Evolutionary conservation across 2,888 invertebrate genomes (phyloP).

Genomic region (Nymphalis polychloros): DNA sequence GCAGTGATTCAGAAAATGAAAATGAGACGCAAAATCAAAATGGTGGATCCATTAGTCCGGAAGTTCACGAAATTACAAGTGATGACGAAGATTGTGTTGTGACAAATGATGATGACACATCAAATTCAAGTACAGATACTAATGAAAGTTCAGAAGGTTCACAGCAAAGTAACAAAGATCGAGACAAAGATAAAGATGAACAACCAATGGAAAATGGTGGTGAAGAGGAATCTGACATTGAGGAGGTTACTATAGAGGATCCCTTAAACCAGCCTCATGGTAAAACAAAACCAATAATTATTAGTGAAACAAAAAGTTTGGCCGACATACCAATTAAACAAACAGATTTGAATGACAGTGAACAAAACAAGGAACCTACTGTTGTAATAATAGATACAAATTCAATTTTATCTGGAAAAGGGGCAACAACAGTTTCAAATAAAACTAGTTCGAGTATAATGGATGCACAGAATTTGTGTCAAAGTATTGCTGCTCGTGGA

Average conservation of each 20-base stretch:
- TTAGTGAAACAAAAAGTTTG: conserved; percentile 87
- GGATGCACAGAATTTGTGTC: conserved; percentile 70
- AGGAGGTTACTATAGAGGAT: conserved; percentile 86
- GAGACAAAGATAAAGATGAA: conserved; percentile 79
- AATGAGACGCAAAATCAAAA: conserved; percentile 70
- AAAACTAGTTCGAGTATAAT: conserved; percentile 54
- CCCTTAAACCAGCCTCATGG: conserved; percentile 77
- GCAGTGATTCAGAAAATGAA: conserved; percentile 68
- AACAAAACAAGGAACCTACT: conserved; percentile 87
- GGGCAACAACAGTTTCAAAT: conserved; percentile 47
- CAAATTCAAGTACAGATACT: conserved; percentile 80
- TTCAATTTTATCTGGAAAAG: conserved; percentile 79
- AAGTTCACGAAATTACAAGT: conserved; percentile 80
- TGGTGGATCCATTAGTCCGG: conserved; percentile 70
- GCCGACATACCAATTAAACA: conserved; percentile 86
- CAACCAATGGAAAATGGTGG: conserved; percentile 77
- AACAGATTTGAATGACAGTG: conserved; percentile 60
- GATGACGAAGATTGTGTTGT: conserved; percentile 81
- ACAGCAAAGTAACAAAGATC: conserved; percentile 67
- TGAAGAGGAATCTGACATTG: conserved; percentile 83
- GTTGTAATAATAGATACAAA: conserved; percentile 94
- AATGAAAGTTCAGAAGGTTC: conserved; percentile 84
- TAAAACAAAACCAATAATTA: conserved; percentile 81
- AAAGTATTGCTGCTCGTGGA: conserved; percentile 76
- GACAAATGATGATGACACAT: conserved; percentile 77